Conservation (phyloP, 2,113 vertebrate species). For the Phylloscopus trochiloides region DNA sequence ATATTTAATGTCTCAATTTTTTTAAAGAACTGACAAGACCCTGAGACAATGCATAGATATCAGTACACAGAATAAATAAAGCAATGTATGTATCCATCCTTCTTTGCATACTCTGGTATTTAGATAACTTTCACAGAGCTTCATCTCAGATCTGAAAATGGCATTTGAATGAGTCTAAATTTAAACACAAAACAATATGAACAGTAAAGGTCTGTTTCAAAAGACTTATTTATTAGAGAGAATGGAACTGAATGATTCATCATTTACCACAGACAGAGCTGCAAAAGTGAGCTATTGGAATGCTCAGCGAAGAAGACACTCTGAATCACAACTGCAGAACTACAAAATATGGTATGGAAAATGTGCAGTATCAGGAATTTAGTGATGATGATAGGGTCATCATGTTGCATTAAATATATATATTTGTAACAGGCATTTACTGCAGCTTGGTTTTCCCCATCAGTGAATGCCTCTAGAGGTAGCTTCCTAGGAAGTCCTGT, state of each 20-base stretch:
- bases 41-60: not conserved
- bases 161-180: not conserved
- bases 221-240: not conserved
- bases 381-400: not conserved
- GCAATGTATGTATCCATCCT: not conserved
- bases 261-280: not conserved
- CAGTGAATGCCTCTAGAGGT: not conserved
- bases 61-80: not conserved
- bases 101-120: not conserved
- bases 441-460: not conserved
- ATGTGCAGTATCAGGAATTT: not conserved
- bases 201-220: not conserved
- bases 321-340: not conserved
- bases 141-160: not conserved
- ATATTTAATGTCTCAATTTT: not conserved
- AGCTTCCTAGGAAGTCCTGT: not conserved
- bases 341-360: not conserved
- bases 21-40: not conserved
- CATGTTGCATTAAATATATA: not conserved
- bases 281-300: not conserved
- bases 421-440: not conserved
- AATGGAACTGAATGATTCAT: not conserved
- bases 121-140: not conserved
- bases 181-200: not conserved
- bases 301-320: not conserved